A percentile compares a stretch with the other conserved stretches of the same genome.
These are phyloP conservation scores for Dyspetes luteomarginatus DNA, from an alignment of 2,888 invertebrate species.

Conservation along the genomic window DNA sequence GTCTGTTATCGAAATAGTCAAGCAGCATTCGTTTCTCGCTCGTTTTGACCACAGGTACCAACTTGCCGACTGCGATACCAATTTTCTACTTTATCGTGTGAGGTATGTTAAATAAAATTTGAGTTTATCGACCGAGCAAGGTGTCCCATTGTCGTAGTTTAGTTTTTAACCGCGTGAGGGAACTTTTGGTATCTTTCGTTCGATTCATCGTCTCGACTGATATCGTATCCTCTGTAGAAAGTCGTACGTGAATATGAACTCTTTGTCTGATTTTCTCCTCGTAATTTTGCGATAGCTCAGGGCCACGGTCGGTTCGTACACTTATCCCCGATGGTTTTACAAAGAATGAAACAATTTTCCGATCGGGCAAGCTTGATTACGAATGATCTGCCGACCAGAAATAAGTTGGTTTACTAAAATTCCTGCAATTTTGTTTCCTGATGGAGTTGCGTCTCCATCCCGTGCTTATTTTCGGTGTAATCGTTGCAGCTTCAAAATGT, in stretches of 20 bases:
- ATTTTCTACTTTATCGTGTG: slow-evolving; percentile 46
- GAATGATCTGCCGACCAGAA: not conserved
- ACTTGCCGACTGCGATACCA: not conserved
- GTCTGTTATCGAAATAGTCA: slow-evolving; percentile 58
- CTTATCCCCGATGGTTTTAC: not conserved
- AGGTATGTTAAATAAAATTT: not conserved
- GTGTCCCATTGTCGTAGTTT: slow-evolving; percentile 29
- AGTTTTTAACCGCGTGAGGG: not conserved
- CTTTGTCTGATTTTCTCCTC: not conserved
- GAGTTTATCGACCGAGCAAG: not conserved
- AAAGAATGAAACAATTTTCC: not conserved
- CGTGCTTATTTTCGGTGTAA: not conserved
- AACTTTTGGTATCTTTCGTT: slow-evolving; percentile 29
- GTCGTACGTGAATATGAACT: not conserved
- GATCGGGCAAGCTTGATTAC: not conserved
- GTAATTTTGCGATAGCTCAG: slow-evolving; percentile 26
- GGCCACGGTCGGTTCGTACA: slow-evolving; percentile 7
- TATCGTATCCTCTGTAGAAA: slow-evolving; percentile 38
- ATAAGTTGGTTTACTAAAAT: not conserved
- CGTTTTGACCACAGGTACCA: not conserved
- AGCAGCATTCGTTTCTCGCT: no score
- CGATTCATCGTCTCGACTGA: slow-evolving; percentile 27
- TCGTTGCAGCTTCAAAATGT: not conserved
- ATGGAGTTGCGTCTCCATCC: not conserved
- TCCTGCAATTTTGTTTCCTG: not conserved